phyloP scores from a whole-genome alignment of 2,888 invertebrate species.

The Netelia virgata region DNA sequence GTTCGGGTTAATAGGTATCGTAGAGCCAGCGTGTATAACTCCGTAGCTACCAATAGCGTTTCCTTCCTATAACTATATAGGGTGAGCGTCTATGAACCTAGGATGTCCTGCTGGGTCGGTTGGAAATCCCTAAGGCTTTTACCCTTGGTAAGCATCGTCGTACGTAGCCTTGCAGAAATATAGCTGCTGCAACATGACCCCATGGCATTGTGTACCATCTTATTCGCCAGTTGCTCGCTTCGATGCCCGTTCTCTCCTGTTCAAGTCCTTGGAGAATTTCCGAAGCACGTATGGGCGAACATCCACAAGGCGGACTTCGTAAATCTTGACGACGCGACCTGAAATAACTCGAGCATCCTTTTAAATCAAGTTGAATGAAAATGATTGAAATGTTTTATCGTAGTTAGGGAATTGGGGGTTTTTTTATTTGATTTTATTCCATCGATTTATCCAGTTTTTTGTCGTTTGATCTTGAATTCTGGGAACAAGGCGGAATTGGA shows the following conservation, averaged over 20 bases:
- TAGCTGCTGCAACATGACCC: constrained; percentile 25
- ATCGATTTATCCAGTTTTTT: not conserved
- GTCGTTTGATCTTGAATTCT: not conserved
- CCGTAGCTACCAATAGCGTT: constrained; percentile 31
- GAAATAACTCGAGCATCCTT: too few relatives aligned
- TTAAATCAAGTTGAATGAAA: too few relatives aligned
- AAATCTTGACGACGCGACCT: not conserved
- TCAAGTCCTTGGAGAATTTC: constrained; percentile 23
- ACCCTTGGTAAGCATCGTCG: constrained; percentile 43
- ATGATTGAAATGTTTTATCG: too few relatives aligned
- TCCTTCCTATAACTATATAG: not conserved
- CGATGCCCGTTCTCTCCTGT: constrained; percentile 1
- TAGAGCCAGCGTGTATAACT: constrained; percentile 37
- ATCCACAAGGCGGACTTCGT: not conserved
- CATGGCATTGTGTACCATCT: constrained; percentile 36
- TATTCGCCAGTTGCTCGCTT: constrained; percentile 32
- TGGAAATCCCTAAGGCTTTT: constrained; percentile 54
- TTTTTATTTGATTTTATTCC: too few relatives aligned
- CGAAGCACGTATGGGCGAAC: not conserved
- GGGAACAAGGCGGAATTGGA: too few relatives aligned
- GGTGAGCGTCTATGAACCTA: constrained; percentile 34
- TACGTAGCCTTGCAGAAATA: constrained; percentile 32
- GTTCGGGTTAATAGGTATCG: constrained; percentile 46
- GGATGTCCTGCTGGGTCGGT: constrained; percentile 31
- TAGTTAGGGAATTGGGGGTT: too few relatives aligned